Evolutionary conservation across 2,797 vertebrate species (phyloP), one percentile per base, ranked within the genome.

Genomic region (Spinus pinus): DNA sequence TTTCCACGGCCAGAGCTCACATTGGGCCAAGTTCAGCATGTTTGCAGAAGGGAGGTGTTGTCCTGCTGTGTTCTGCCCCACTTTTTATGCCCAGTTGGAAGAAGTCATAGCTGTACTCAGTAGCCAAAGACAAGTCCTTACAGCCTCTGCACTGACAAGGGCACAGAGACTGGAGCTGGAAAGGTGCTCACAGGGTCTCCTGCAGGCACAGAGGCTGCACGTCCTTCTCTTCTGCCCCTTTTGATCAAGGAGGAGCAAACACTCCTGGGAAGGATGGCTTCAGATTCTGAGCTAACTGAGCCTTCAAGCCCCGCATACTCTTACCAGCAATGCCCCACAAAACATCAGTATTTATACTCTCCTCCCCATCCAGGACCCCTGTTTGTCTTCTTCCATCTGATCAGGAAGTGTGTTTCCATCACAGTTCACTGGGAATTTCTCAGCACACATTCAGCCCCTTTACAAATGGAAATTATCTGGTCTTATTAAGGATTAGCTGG

Each of bases 11-110:
- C 77, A 77, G 44, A 91, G n/a, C 89, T 84, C 73, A 56, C 0
- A 0, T 0, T 90, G 80, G 87, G 73, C 49, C 2, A 22, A 73
- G 70, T 94, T 93, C 73, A 84, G 66, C 51, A 24, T 49, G 42
- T 75, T 42, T 91, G 70, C 69, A 88, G 80, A 81, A 88, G 56
- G 46, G 25, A 95, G 75, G 67, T 4, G 4, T n/a, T 4, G 1
- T 93, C 87, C 77, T 94, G 89, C 93, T 96, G 93, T 86, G 95
- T 72, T 72, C 44, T 94, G 70, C 56, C 77, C 85, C 56, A 93
- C 53, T 95, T 94, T 79, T 0, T 0, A 27, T 10, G 9, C 53
- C 28, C 66, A 37, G 51, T 2, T 77, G 87, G 91, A 93, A 88
- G 54, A 79, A 93, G 69, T 71, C 47, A 62, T 25, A 69, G 30